These are phyloP conservation scores for Lutjanus argentimaculatus DNA, from an alignment of 2,797 vertebrate genomes.

Conservation along the genomic window DNA sequence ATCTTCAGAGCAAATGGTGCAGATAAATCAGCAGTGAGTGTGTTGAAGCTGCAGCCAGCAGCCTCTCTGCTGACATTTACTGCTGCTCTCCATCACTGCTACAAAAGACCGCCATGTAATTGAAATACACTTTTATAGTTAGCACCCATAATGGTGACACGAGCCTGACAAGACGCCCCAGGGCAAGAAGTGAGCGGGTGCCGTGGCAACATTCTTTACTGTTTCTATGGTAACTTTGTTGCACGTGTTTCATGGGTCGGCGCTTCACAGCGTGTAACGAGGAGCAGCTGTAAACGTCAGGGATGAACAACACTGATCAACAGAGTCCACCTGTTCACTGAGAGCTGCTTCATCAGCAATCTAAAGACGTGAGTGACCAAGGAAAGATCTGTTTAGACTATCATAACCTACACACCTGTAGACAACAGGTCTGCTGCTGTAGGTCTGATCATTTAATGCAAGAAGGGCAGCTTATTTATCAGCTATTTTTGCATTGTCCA, in stretches of 20 bases:
- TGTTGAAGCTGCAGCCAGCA: slow-evolving; percentile 24
- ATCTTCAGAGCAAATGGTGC: slow-evolving; percentile 29
- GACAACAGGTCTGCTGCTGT: background rate
- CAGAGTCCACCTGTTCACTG: background rate
- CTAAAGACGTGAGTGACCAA: background rate
- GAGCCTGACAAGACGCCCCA: background rate
- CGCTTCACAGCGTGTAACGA: background rate
- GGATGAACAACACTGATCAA: background rate
- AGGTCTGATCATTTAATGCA: too few relatives aligned
- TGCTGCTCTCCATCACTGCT: slow-evolving; percentile 32
- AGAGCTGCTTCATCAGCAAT: background rate
- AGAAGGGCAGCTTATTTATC: too few relatives aligned
- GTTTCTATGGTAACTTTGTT: slow-evolving; percentile 41
- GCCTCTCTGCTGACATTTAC: slow-evolving; percentile 40
- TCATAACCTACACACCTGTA: background rate
- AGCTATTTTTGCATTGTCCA: too few relatives aligned
- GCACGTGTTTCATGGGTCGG: background rate
- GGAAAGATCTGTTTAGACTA: background rate
- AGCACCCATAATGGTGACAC: slow-evolving; percentile 25
- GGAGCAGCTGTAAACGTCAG: background rate
- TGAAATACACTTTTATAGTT: slow-evolving; percentile 32
- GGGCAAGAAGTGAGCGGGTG: background rate
- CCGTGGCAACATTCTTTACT: slow-evolving; percentile 4
- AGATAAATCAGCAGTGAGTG: slow-evolving; percentile 43
- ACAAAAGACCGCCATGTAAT: slow-evolving; percentile 33